Evolutionary conservation across 2,113 vertebrate genomes (phyloP).

Genomic region (Pogonocichla stellata): DNA sequence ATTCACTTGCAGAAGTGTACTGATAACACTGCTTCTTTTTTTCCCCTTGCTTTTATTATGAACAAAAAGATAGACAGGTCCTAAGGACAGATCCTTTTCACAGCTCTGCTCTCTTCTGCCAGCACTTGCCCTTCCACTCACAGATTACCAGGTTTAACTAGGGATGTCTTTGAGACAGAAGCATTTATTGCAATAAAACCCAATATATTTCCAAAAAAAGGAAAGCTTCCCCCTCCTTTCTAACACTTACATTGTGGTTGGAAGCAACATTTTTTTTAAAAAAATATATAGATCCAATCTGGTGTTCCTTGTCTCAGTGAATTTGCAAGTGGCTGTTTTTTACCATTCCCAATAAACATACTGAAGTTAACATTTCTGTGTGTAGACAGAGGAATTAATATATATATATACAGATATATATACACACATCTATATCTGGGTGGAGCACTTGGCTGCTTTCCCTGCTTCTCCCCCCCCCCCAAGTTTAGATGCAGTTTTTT

Average conservation of each 20-base stretch:
- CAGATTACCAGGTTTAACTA: slow-evolving; percentile 67
- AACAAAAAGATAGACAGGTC: slow-evolving; percentile 77
- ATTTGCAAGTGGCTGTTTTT: slow-evolving; percentile 39
- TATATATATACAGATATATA: no score
- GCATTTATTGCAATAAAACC: slow-evolving; percentile 22
- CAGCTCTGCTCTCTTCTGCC: slow-evolving; percentile 75
- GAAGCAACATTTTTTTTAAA: slow-evolving; percentile 28
- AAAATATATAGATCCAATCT: slow-evolving; percentile 8
- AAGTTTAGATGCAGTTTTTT: background rate
- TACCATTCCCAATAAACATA: background rate
- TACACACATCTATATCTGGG: background rate
- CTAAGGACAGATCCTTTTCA: slow-evolving; percentile 72
- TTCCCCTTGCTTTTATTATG: slow-evolving; percentile 58
- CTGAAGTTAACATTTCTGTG: background rate
- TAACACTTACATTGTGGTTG: background rate
- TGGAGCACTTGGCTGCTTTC: background rate
- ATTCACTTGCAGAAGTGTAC: slow-evolving; percentile 86
- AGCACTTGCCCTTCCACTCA: slow-evolving; percentile 76
- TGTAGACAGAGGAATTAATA: background rate
- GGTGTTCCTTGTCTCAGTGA: slow-evolving; percentile 26
- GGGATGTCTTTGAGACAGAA: slow-evolving; percentile 77
- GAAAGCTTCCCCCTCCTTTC: background rate
- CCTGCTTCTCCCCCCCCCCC: background rate
- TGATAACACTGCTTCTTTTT: slow-evolving; percentile 78
- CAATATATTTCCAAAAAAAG: background rate